Evolutionary conservation across 2,888 invertebrate genomes (phyloP).

Genomic region (Lypha dubia): DNA sequence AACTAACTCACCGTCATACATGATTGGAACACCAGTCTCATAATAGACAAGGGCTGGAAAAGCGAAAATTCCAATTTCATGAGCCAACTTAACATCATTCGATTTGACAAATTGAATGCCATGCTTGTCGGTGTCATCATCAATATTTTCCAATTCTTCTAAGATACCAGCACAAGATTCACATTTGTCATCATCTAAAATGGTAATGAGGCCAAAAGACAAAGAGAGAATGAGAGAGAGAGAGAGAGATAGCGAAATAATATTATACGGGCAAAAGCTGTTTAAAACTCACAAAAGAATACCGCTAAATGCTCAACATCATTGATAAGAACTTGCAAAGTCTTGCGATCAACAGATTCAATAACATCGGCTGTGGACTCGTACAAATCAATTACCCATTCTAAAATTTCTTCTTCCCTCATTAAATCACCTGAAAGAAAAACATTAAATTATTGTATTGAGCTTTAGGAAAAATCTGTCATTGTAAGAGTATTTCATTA

Average conservation of each 20-base stretch:
- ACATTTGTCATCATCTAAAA: conserved; percentile 91
- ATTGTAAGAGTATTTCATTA: too few relatives aligned
- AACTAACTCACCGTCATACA: conserved; percentile 94
- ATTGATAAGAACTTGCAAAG: conserved; percentile 93
- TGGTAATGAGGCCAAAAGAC: background rate
- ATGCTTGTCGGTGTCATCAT: conserved; percentile 95
- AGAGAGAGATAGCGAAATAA: background rate
- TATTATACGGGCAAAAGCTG: background rate
- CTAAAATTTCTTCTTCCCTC: conserved; percentile 94
- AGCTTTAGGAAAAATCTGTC: too few relatives aligned
- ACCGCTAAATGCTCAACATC: conserved; percentile 96
- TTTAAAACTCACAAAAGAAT: conserved; percentile 90
- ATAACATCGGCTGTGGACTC: conserved; percentile 94
- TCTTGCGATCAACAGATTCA: conserved; percentile 95
- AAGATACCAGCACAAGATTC: conserved; percentile 92
- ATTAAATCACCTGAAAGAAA: conserved; percentile 88
- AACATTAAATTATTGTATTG: background rate
- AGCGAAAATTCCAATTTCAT: conserved; percentile 95
- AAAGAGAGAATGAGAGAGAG: background rate
- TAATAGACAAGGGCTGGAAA: conserved; percentile 96
- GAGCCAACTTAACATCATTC: conserved; percentile 93
- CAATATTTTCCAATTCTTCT: conserved; percentile 95
- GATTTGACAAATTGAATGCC: conserved; percentile 97
- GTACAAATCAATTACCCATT: conserved; percentile 94
- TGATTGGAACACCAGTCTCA: conserved; percentile 96